Evolutionary conservation across 30 jellyfish, hydroid and myxozoan species (phyloP).

Genomic region (Cassiopea andromeda): DNA sequence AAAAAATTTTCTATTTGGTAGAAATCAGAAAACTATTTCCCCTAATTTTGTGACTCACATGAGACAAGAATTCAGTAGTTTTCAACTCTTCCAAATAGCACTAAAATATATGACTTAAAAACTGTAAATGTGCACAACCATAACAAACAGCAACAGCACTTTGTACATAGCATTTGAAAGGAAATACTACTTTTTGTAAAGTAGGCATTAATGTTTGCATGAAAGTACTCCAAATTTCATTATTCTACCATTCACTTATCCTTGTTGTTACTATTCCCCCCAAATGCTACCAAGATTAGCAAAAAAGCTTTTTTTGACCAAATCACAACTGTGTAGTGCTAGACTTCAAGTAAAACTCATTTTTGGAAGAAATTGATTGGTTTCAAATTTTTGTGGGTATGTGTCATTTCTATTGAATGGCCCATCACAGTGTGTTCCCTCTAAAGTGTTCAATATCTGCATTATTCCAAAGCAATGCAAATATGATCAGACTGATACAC

Average conservation of each 20-base stretch:
- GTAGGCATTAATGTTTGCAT: background rate
- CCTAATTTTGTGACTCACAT: constrained; percentile 9
- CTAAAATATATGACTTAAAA: background rate
- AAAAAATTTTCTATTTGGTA: background rate
- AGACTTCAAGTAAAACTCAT: background rate
- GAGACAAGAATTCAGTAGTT: constrained; percentile 2
- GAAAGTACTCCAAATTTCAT: background rate
- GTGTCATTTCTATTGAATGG: constrained; percentile 36
- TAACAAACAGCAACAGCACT: background rate
- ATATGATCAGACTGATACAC: too few species aligned
- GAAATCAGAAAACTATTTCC: background rate
- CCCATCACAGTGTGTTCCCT: background rate
- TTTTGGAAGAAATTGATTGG: background rate
- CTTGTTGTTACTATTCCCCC: constrained; percentile 9
- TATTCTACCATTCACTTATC: background rate
- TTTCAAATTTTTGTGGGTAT: background rate
- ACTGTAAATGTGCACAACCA: background rate
- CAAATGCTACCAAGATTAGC: background rate
- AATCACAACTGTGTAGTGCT: background rate
- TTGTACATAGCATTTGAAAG: background rate
- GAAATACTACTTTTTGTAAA: background rate
- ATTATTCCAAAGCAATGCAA: too few species aligned
- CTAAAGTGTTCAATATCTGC: too few species aligned
- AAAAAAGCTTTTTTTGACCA: background rate
- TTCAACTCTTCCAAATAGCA: background rate